Conservation (phyloP, 2,888 invertebrate species). For the Drosophila kuntzei region DNA sequence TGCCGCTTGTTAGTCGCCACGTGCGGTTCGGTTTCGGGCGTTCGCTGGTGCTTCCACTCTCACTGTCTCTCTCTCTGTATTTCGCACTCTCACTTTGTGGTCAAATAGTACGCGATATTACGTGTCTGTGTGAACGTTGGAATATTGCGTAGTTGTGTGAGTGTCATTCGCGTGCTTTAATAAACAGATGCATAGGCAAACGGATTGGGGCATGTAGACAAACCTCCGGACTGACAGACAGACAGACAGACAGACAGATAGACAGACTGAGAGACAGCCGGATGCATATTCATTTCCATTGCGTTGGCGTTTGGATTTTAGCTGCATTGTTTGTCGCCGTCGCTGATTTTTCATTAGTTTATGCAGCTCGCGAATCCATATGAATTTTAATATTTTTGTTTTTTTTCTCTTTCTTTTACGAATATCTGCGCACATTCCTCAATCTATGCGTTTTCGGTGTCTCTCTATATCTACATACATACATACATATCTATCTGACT, state of each 20-base stretch:
- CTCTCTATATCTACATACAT: neutral
- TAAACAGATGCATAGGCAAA: constrained; percentile 37
- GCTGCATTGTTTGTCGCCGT: constrained; percentile 30
- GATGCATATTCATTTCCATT: constrained; percentile 51
- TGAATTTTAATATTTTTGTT: constrained; percentile 31
- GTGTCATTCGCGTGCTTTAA: constrained; percentile 52
- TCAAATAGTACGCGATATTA: constrained; percentile 49
- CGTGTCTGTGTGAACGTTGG: constrained; percentile 15
- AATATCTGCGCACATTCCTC: constrained; percentile 22
- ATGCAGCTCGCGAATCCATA: constrained; percentile 49
- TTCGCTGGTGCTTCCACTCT: constrained; percentile 24
- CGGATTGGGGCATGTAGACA: constrained; percentile 26
- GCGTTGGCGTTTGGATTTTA: constrained; percentile 59
- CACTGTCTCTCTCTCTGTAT: constrained; percentile 8
- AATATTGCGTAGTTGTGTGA: constrained; percentile 37
- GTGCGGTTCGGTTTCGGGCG: constrained; percentile 70
- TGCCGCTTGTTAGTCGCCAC: constrained; percentile 78
- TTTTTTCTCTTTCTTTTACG: constrained; percentile 6
- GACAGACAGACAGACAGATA: constrained; percentile 1
- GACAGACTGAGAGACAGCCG: constrained; percentile 1
- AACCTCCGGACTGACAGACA: constrained; percentile 16
- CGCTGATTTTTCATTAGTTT: constrained; percentile 50
- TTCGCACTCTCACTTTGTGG: constrained; percentile 9
- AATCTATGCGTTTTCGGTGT: constrained; percentile 6
- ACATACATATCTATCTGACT: constrained; percentile 9